Base-by-base conservation (phyloP, 2,113 vertebrate genomes). In the Lipophrys pholis region DNA sequence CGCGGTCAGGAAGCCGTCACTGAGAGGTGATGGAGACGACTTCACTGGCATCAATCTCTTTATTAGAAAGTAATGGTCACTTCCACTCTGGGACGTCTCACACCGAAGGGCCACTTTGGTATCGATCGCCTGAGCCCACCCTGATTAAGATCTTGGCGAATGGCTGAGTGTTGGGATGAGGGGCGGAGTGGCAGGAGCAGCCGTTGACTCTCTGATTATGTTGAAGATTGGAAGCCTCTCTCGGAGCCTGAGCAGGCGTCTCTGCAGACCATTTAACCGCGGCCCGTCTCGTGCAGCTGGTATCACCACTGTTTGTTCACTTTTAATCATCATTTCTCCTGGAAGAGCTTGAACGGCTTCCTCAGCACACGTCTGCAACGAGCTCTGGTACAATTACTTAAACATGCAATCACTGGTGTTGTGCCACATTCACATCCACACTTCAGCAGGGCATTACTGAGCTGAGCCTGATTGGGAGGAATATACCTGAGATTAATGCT, bases 311-410 rank as follows among this genome's bases (percentile, higher is more conserved):
- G 82, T 86, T 88, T 84, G 81, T 84, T 89, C 82, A 71, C 64
- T 82, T 69, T 72, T 92, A 91, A 91, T 93, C 91, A 90, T 79
- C 91, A 85, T 90, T 92, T 93, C 89, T 69, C 80, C 82, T 48
- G 8, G 36, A 55, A 71, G 55, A 59, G 81, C 78, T 86, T 79
- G 75, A 83, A 82, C 73, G 21, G 78, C 59, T 61, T 76, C 51
- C 63, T 69, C 64, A 78, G 74, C n/a, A 2, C 49, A 43, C 78
- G 85, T 85, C 83, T 82, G 73, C 61, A 78, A 82, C 59, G 54
- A 38, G 21, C 78, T 80, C 63, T 73, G 40, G 67, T 15, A 41
- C 61, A 74, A 75, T 86, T 76, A 81, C 68, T 71, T 39, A 59
- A 60, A 63, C 55, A 14, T 67, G 64, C 75, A 71, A 64, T 83